Evolutionary conservation across 2,888 invertebrate species (phyloP).

Genomic region (Mystacides longicornis): DNA sequence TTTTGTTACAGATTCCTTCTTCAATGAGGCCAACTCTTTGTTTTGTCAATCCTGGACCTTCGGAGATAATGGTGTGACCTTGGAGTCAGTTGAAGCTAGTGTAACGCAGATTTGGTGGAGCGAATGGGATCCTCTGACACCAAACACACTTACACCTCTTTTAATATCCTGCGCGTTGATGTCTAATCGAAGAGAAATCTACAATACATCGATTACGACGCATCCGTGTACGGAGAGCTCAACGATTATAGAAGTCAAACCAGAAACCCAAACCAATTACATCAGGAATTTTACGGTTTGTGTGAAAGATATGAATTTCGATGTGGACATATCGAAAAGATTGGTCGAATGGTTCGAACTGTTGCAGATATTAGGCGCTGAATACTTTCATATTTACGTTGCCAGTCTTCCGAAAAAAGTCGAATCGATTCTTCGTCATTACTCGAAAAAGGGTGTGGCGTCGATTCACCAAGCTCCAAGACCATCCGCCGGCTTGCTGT

Average conservation of each 20-base stretch:
- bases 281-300: constrained; percentile 55
- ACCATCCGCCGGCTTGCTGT: constrained; percentile 43
- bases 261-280: constrained; percentile 27
- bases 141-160: constrained; percentile 47
- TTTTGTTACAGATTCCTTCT: constrained; percentile 30
- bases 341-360: constrained; percentile 67
- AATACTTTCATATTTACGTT: constrained; percentile 58
- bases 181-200: constrained; percentile 37
- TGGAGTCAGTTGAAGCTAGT: constrained; percentile 49
- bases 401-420: constrained; percentile 51
- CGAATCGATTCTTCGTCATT: constrained; percentile 49
- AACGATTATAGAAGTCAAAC: constrained; percentile 38
- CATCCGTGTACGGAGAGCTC: constrained; percentile 45
- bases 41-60: constrained; percentile 47
- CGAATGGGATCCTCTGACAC: constrained; percentile 49
- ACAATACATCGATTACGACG: constrained; percentile 44
- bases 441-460: constrained; percentile 44
- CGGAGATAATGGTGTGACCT: constrained; percentile 35
- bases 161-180: constrained; percentile 57
- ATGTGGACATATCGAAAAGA: constrained; percentile 52
- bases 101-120: constrained; percentile 56
- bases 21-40: constrained; percentile 31
- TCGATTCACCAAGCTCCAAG: constrained; percentile 48
- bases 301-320: constrained; percentile 63
- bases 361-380: constrained; percentile 59